Evolutionary conservation across 2,888 invertebrate genomes (phyloP), one percentile per base, ranked within the genome.

Genomic region (Xestia sexstrigata): DNA sequence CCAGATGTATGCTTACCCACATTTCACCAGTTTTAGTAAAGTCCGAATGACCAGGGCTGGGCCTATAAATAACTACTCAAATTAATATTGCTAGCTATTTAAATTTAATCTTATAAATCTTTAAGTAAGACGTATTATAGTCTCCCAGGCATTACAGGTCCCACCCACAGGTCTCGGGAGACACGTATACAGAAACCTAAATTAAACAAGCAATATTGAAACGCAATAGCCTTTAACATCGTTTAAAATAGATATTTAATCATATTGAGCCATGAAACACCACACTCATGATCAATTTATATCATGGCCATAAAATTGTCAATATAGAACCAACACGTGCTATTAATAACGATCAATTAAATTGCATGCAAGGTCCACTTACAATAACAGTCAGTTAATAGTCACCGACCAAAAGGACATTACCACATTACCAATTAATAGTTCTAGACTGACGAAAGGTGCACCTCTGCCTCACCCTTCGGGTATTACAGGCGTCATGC

Each of bases 291-390:
- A 35, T 47, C 47, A 70, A 78, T 81, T 78, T 49, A 58, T 45
- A 45, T 55, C 62, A 73, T 62, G 63, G 70, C 60, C 74, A 83
- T 79, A 68, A 74, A 79, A 74, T 63, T 62, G 26, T 0, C 67
- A 74, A 74, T 70, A 67, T 6, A 66, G 47, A 42, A 60, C 52
- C 2, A 26, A 60, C 73, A 63, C 74, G 82, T 45, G 83, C 30
- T 55, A 30, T 65, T 69, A 81, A 81, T 76, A 76, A 63, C 23
- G 52, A 60, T 0, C 83, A 74, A 82, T 74, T 78, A 71, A 55
- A 73, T 58, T 65, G 58, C 62, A 79, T 68, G 49, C 70, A 47
- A 52, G 55, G 67, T 74, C 58, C 79, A 74, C 39, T 39, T 13
- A 70, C 35, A 70, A 60, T 63, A 70, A 62, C 66, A 30, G 11